Evolutionary conservation across 2,797 vertebrate genomes (phyloP).

Genomic region (Lateolabrax maculatus): DNA sequence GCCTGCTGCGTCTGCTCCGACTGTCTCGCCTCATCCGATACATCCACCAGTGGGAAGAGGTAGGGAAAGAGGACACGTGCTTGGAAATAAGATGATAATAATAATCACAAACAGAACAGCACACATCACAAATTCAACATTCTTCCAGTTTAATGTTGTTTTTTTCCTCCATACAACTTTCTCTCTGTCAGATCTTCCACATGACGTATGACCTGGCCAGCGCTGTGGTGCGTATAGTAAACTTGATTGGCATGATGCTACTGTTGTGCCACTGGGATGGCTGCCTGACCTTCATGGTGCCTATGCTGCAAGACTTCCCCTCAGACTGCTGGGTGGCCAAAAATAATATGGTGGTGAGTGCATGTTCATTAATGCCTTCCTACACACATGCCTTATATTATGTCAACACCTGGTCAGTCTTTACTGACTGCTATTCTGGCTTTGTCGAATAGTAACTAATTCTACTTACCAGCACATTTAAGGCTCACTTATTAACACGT

Average conservation of each 20-base stretch:
- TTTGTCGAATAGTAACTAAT: no score
- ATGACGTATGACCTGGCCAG: constrained; percentile 98
- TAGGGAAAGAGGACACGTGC: constrained; percentile 50
- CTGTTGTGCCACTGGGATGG: constrained; percentile 97
- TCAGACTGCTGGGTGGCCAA: constrained; percentile 95
- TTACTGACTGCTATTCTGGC: no score
- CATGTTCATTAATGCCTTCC: background rate
- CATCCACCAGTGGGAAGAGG: constrained; percentile 98
- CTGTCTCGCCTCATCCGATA: constrained; percentile 96
- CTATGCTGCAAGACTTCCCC: constrained; percentile 97
- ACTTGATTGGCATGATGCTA: constrained; percentile 97
- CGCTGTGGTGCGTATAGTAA: constrained; percentile 93
- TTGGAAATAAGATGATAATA: background rate
- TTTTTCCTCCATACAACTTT: background rate
- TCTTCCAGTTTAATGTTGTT: background rate
- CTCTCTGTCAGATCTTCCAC: constrained; percentile 90
- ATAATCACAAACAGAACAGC: background rate
- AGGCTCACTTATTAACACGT: background rate
- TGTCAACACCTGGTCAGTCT: background rate
- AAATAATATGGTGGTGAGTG: constrained; percentile 96
- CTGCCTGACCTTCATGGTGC: constrained; percentile 95
- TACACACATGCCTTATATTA: background rate
- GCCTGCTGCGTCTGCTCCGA: constrained; percentile 91
- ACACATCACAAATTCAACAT: background rate
- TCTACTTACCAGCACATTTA: background rate